Percentiles rank a stretch among this genome's conserved stretches.
phyloP scores from a whole-genome alignment of 2,113 vertebrate species.

The Myiopsitta monachus region DNA sequence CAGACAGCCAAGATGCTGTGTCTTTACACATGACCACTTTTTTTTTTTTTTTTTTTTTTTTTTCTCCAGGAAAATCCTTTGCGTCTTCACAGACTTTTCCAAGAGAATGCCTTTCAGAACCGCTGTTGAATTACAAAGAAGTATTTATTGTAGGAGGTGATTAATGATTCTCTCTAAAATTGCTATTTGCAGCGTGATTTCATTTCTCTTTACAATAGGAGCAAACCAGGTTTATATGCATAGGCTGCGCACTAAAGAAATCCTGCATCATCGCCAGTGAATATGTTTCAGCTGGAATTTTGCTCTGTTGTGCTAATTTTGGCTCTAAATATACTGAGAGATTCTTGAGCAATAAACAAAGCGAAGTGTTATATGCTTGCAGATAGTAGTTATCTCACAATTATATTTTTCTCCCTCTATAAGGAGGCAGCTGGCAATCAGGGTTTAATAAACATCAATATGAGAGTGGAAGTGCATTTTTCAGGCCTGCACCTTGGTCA shows the following conservation, averaged over 20 bases:
- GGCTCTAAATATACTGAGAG: not conserved
- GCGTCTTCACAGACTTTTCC: conserved; percentile 80
- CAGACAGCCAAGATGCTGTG: conserved; percentile 66
- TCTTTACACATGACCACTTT: conserved; percentile 75
- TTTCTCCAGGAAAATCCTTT: conserved; percentile 74
- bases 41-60: conserved; percentile 59
- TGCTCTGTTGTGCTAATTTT: conserved; percentile 38
- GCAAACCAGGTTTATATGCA: conserved; percentile 46
- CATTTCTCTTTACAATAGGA: conserved; percentile 76
- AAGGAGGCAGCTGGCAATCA: not conserved
- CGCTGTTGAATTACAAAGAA: conserved; percentile 86
- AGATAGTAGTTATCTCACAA: not conserved
- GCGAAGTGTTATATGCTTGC: not conserved
- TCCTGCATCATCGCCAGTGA: not conserved
- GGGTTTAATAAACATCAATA: not conserved
- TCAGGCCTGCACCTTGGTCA: not conserved
- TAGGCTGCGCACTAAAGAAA: conserved; percentile 47
- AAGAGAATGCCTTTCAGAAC: conserved; percentile 84
- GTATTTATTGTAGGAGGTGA: conserved; percentile 86
- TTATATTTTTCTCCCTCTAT: not conserved
- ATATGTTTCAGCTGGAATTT: conserved; percentile 19
- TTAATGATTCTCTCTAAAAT: conserved; percentile 84
- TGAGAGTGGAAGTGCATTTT: not conserved
- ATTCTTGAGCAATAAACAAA: conserved; percentile 3
- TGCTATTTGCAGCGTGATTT: conserved; percentile 83